Conservation (phyloP, 2,113 vertebrate genomes). For the Apteryx owenii region DNA sequence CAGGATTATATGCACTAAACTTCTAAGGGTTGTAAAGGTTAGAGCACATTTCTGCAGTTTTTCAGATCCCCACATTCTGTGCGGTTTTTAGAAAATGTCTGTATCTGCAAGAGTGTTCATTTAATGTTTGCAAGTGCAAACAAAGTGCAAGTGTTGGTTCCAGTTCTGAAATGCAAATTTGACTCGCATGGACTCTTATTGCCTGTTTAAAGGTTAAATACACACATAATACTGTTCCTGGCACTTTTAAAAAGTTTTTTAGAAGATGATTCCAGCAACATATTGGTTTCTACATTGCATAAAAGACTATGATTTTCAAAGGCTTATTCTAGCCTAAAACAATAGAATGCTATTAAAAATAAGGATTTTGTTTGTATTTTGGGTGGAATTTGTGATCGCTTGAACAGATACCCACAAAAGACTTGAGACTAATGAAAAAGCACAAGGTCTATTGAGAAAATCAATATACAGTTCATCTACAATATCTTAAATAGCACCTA, state of each 20-base stretch:
- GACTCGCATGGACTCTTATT: neutral
- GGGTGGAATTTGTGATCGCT: neutral
- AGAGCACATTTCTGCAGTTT: neutral
- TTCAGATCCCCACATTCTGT: slow-evolving; percentile 2
- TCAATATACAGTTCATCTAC: neutral
- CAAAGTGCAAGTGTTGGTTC: neutral
- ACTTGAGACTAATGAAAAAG: neutral
- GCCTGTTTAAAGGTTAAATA: slow-evolving; percentile 40
- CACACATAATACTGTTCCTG: slow-evolving; percentile 22
- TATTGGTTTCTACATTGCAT: neutral
- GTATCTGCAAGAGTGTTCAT: slow-evolving; percentile 27
- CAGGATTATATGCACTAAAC: neutral
- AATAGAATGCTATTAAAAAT: neutral
- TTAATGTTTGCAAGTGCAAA: neutral
- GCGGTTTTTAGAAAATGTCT: slow-evolving; percentile 23
- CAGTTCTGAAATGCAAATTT: slow-evolving; percentile 29
- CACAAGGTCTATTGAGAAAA: neutral
- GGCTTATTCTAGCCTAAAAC: neutral
- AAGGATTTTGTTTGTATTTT: neutral
- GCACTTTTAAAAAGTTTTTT: slow-evolving; percentile 17
- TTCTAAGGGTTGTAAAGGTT: neutral
- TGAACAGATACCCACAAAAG: neutral
- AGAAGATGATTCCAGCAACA: neutral
- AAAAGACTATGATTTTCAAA: slow-evolving; percentile 7
- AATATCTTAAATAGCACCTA: neutral